Percentiles rank a stretch among this genome's conserved stretches.
Conservation (phyloP, 2,113 vertebrate genomes). For the Acrocephalus arundinaceus region DNA sequence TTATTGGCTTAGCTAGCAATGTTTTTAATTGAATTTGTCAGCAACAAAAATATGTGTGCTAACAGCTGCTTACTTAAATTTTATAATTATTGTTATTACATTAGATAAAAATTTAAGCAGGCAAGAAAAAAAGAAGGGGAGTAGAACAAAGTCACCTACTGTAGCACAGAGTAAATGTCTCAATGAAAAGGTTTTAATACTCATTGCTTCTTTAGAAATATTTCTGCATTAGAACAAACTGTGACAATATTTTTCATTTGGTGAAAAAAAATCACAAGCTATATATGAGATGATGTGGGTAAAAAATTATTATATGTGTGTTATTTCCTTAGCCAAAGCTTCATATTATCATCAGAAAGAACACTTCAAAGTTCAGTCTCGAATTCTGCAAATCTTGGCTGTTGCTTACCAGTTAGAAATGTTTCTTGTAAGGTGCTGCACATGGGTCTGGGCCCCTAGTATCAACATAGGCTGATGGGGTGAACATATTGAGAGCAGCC, state of each 20-base stretch:
- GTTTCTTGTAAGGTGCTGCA: background rate
- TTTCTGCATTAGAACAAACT: background rate
- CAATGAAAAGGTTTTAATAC: background rate
- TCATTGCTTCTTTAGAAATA: background rate
- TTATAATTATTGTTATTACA: constrained; percentile 65
- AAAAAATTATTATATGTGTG: background rate
- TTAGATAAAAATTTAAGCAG: constrained; percentile 65
- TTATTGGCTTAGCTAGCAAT: constrained; percentile 54
- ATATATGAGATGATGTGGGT: background rate
- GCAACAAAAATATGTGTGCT: constrained; percentile 59
- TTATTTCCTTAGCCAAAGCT: background rate
- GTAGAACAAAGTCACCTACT: constrained; percentile 32
- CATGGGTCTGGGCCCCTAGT: background rate
- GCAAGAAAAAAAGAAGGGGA: background rate
- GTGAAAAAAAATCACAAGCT: background rate
- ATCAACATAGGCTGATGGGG: background rate
- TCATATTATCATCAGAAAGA: background rate
- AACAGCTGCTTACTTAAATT: constrained; percentile 58
- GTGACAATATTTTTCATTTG: background rate
- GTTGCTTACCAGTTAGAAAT: background rate
- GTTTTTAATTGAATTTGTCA: constrained; percentile 71
- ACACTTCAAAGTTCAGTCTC: background rate
- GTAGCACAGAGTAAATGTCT: background rate
- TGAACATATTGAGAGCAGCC: background rate
- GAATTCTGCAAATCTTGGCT: background rate